A percentile compares a stretch with the other conserved stretches of the same genome.
phyloP scores from a whole-genome alignment of 2,888 invertebrate genomes.

The Cerastoderma edule region DNA sequence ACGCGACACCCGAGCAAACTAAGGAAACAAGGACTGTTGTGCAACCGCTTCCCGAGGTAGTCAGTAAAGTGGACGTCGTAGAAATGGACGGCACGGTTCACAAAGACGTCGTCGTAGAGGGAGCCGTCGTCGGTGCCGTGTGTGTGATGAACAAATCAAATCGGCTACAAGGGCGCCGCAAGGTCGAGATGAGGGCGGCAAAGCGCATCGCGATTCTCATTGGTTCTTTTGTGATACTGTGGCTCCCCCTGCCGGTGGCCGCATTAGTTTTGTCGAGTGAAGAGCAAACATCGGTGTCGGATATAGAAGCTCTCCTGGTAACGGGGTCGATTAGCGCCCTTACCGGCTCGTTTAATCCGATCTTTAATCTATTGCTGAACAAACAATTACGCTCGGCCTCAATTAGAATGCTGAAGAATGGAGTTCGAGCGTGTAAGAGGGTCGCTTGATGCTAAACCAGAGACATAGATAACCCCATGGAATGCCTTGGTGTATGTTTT shows the following conservation, averaged over 20 bases:
- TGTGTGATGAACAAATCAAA: constrained; percentile 74
- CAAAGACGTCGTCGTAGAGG: constrained; percentile 43
- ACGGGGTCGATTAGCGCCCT: constrained; percentile 46
- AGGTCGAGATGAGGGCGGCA: constrained; percentile 74
- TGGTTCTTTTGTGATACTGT: constrained; percentile 55
- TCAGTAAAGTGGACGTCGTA: constrained; percentile 57
- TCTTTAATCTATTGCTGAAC: constrained; percentile 56
- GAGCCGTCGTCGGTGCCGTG: constrained; percentile 69
- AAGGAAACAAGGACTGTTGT: too few species aligned
- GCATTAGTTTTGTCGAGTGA: constrained; percentile 42
- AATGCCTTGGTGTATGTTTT: too few species aligned
- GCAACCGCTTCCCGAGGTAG: not conserved
- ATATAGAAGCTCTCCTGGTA: constrained; percentile 42
- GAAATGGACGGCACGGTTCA: constrained; percentile 71
- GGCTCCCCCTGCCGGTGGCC: constrained; percentile 59
- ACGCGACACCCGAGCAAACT: too few species aligned
- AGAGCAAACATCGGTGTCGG: constrained; percentile 22
- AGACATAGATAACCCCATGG: not conserved
- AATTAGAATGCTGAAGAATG: constrained; percentile 6
- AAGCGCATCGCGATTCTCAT: constrained; percentile 68
- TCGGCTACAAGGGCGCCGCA: constrained; percentile 69
- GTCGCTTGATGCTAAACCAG: not conserved
- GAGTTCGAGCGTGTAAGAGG: not conserved
- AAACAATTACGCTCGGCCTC: constrained; percentile 29
- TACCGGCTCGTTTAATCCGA: constrained; percentile 60